Percentiles rank a stretch among this genome's conserved stretches.
These are phyloP conservation scores for Cryptotis parvus DNA, from an alignment of 2,113 vertebrate species.

Conservation along the genomic window DNA sequence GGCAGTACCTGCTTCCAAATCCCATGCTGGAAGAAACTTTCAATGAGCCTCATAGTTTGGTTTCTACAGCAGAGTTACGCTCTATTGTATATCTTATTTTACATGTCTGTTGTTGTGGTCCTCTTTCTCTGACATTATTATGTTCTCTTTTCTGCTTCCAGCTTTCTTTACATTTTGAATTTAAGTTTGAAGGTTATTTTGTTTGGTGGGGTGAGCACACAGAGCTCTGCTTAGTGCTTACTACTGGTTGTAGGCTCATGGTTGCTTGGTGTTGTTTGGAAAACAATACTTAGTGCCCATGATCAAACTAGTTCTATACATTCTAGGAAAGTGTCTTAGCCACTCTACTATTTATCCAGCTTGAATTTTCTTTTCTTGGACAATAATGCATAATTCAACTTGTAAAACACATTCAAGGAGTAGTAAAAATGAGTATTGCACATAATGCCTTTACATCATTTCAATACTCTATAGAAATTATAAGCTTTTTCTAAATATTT, in stretches of 20 bases:
- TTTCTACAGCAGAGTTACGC: not conserved
- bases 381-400: not conserved
- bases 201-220: no score
- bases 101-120: not conserved
- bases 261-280: no score
- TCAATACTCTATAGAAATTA: not conserved
- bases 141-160: slow-evolving; percentile 25
- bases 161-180: not conserved
- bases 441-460: not conserved
- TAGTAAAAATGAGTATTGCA: not conserved
- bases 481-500: not conserved
- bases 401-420: slow-evolving; percentile 4
- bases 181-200: no score
- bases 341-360: no score
- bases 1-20: not conserved
- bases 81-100: no score
- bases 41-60: not conserved
- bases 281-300: no score
- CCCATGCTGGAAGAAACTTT: not conserved
- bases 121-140: not conserved
- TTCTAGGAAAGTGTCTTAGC: no score
- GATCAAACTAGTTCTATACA: no score
- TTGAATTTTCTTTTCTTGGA: not conserved
- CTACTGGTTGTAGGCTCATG: no score
- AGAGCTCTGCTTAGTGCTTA: no score